Evolutionary conservation across 2,113 vertebrate species (phyloP), one percentile per base, ranked within the genome.

Genomic region (Rafetus swinhoei): DNA sequence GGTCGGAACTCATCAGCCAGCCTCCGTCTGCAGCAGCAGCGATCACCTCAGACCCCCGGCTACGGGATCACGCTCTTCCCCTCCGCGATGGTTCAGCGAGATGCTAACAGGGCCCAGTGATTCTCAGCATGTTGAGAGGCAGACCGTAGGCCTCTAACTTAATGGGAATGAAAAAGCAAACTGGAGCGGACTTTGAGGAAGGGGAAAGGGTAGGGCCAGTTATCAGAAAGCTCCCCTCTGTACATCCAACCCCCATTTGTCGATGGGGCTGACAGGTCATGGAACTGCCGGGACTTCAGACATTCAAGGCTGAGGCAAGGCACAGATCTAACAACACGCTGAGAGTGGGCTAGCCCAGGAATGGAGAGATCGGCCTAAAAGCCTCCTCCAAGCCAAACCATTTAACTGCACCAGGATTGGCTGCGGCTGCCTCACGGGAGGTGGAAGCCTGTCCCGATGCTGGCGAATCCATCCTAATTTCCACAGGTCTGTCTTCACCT

Each of bases 211-310:
- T 27, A 82, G 6, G 13, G 50, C 50, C 39, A 86, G 53, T 18
- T 90, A 83, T 79, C 39, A 88, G 12, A 29, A 94, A 94, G 81
- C 3, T 82, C 89, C 3, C 3, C 2, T 0, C 3, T 39, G 62
- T 0, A 29, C 29, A 7, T 13, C 29, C 50, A 21, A 50, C 82
- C 82, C 56, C 1, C 0, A 16, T 54, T 82, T 52, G 76, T 0
- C 0, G 24, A 39, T 7, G 0, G 0, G 65, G 82, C 52, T 92
- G 52, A n/a, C 21, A 72, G 56, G 74, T 62, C 45, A 59, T 50
- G 59, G 29, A 0, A 0, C 59, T 74, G n/a, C 7, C 52, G 57
- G 74, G 55, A 52, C 22, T 8, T 3, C 0, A 0, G 24, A 76
- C 21, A 29, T 1, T 25, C 84, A 57, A 83, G 52, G 35, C 2